phyloP scores from a whole-genome alignment of 2,113 vertebrate species.

The Clinocottus analis region DNA sequence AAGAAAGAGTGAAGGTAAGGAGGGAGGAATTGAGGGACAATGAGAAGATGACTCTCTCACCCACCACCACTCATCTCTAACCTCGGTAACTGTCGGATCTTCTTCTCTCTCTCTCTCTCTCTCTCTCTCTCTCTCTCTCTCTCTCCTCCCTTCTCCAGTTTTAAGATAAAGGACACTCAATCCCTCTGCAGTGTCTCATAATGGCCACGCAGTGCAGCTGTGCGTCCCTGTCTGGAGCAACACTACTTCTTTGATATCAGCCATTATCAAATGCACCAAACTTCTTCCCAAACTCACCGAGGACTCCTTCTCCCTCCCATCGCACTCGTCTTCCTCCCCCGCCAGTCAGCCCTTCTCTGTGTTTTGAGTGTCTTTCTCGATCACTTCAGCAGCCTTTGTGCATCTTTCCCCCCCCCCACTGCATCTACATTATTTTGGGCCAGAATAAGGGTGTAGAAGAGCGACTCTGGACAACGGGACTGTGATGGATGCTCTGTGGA shows the following conservation, averaged over 20 bases:
- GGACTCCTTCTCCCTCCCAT: constrained; percentile 32
- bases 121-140: too few species aligned
- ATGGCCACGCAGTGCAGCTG: constrained; percentile 59
- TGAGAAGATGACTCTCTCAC: constrained; percentile 39
- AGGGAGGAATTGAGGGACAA: constrained; percentile 14
- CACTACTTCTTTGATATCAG: constrained; percentile 57
- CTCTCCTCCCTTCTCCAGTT: constrained; percentile 29
- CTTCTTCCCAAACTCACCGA: constrained; percentile 35
- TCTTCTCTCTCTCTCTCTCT: constrained; percentile 71
- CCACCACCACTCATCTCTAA: constrained; percentile 35
- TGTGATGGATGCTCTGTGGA: constrained; percentile 19
- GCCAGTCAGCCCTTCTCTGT: too few species aligned
- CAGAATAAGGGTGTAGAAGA: neutral
- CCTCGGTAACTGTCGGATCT: constrained; percentile 43
- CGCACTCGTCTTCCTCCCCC: constrained; percentile 40
- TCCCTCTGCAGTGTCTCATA: constrained; percentile 48
- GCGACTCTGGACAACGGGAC: neutral
- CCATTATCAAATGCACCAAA: constrained; percentile 64
- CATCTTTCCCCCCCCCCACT: neutral
- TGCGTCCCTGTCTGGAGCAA: constrained; percentile 52
- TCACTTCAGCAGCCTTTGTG: neutral
- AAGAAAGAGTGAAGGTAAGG: constrained; percentile 19
- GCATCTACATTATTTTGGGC: neutral
- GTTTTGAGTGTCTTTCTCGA: constrained; percentile 34
- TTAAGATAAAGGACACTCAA: constrained; percentile 57